phyloP scores from a whole-genome alignment of 2,113 vertebrate genomes.

The Notechis scutatus region DNA sequence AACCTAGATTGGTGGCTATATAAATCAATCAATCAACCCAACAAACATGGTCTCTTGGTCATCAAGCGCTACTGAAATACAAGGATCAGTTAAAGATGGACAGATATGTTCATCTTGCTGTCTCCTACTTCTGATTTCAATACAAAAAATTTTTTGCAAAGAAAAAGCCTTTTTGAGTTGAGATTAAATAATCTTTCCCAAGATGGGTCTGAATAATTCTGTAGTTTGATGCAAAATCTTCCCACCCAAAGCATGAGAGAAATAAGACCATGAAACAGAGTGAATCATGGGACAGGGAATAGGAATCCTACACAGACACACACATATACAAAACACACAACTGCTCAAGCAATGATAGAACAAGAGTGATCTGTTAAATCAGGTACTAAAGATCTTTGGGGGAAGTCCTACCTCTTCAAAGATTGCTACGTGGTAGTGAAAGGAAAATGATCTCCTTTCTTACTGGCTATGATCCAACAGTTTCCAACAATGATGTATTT shows the following conservation, averaged over 20 bases:
- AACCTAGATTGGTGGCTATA: not conserved
- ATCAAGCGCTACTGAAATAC: not conserved
- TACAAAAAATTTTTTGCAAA: not conserved
- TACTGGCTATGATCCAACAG: not conserved
- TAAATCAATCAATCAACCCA: not conserved
- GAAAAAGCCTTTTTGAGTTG: not conserved
- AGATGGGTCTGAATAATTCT: not conserved
- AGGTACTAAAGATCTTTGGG: not conserved
- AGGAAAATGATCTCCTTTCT: not conserved
- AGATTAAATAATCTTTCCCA: not conserved
- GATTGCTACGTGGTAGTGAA: not conserved
- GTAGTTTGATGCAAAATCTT: not conserved
- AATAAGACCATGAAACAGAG: not conserved
- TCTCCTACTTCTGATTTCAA: not conserved
- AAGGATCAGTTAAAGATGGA: not conserved
- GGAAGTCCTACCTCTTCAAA: not conserved
- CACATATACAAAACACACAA: not conserved
- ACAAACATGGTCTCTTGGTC: not conserved
- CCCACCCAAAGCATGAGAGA: not conserved
- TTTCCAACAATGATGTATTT: not conserved
- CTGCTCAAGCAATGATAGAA: conserved; percentile 2
- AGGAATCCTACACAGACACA: not conserved
- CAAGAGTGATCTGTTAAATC: conserved; percentile 19
- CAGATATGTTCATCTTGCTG: not conserved
- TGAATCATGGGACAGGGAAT: not conserved